Percentiles rank a stretch among this genome's conserved stretches.
Conservation (phyloP, 2,797 vertebrate genomes). For the Cuculus canorus region DNA sequence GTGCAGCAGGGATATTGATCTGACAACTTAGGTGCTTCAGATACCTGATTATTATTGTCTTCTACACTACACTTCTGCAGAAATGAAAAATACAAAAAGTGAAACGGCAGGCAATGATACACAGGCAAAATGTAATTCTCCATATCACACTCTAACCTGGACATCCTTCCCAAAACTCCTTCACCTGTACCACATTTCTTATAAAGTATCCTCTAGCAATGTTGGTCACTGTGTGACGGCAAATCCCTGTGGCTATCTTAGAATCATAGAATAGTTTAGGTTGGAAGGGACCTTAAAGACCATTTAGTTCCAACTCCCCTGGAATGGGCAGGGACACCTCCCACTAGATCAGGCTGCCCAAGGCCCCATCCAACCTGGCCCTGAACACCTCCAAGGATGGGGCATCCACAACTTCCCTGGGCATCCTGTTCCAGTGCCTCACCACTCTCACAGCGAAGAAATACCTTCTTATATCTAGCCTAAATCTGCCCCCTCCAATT, state of each 20-base stretch:
- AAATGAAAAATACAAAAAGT: not conserved
- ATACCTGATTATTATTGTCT: not conserved
- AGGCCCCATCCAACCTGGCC: too few relatives aligned
- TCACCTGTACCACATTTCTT: not conserved
- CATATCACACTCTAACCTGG: not conserved
- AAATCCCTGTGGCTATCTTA: not conserved
- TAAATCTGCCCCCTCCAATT: too few relatives aligned
- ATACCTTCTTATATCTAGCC: too few relatives aligned
- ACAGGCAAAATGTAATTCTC: not conserved
- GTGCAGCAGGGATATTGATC: not conserved
- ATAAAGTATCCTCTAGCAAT: not conserved
- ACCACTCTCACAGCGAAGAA: too few relatives aligned
- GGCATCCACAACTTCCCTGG: too few relatives aligned
- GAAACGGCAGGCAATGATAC: not conserved
- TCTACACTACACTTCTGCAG: not conserved
- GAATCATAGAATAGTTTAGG: too few relatives aligned
- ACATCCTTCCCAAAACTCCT: not conserved
- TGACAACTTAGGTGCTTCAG: not conserved
- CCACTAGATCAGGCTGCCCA: too few relatives aligned
- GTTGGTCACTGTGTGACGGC: rapidly evolving
- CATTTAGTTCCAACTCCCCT: too few relatives aligned
- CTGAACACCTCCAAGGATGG: too few relatives aligned
- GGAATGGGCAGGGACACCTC: too few relatives aligned
- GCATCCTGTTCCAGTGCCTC: too few relatives aligned
- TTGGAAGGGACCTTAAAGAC: too few relatives aligned